phyloP scores from a whole-genome alignment of 1,140 invertebrate species.

The Camponotus floridanus region DNA sequence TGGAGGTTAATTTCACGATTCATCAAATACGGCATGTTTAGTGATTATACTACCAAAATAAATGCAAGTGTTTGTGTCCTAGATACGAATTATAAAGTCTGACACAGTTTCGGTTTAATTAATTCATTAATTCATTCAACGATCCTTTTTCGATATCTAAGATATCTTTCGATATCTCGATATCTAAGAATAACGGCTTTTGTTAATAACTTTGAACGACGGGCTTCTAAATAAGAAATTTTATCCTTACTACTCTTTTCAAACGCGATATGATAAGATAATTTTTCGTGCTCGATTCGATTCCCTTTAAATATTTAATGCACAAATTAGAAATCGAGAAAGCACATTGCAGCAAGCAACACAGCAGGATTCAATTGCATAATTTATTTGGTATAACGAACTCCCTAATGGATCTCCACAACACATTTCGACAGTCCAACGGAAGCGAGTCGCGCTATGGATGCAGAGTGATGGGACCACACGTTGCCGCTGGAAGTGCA shows the following conservation, averaged over 20 bases:
- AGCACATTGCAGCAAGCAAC: constrained; percentile 45
- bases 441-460: constrained; percentile 13
- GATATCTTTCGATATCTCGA: no score
- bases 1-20: constrained; percentile 63
- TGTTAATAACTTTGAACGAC: neutral
- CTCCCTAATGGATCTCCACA: constrained; percentile 36
- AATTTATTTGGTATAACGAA: constrained; percentile 67
- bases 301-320: constrained; percentile 47
- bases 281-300: constrained; percentile 13
- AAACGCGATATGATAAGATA: neutral
- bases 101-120: constrained; percentile 47
- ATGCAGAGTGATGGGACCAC: constrained; percentile 39
- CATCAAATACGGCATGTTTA: constrained; percentile 43
- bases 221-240: neutral
- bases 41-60: constrained; percentile 54
- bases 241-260: neutral
- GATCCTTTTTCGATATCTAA: neutral
- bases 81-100: constrained; percentile 47
- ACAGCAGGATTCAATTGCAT: constrained; percentile 63
- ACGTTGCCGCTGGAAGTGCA: constrained; percentile 44
- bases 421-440: constrained; percentile 53
- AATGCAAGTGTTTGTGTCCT: constrained; percentile 25
- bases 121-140: neutral
- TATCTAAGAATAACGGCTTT: neutral
- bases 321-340: constrained; percentile 68